Evolutionary conservation across 2,888 invertebrate species (phyloP), one percentile per base, ranked within the genome.

Genomic region (Poecilobothrus nobilitatus): DNA sequence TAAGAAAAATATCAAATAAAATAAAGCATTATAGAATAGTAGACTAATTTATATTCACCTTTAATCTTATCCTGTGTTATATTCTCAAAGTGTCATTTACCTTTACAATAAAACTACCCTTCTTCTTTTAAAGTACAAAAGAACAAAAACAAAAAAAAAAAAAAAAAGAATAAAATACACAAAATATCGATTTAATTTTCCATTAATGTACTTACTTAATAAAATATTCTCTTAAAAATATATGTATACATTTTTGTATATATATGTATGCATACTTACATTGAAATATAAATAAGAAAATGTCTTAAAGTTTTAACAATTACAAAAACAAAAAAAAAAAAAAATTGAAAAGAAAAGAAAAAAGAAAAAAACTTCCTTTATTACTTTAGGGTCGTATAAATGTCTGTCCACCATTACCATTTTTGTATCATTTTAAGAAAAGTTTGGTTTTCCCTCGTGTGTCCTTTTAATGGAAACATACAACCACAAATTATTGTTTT

Each of bases 101-200:
- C 53, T 53, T 53, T 53, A 12, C 7, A 4, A 37, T 37, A 37
- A 27, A 37, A 37, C 37, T 37, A 37, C 37, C 27, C 37, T 37
- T 37, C 10, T 37, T 37, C 8, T 5, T 10, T 10, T 5, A 37
- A 37, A 37, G 37, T 12, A 27, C 37, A 37, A 37, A 37, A 12
- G 18, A 15, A 53, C 7, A 6, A 53, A 53, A 9, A 53, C 1
- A 1, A 12, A 53, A 15, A 53, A 53, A 6, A 53, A 53, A 9
- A 53, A n/a, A 1, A n/a, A 53, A 53, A 18, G 2, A 53, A 53
- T 12, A 53, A 53, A n/a, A 5, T 6, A 53, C 2, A 18, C 9
- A 53, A 53, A 53, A 18, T 53, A 53, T 53, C n/a, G 53, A 53
- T 53, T 53, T 53, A 53, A 53, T 53, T 53, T 53, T 53, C 53